These are phyloP conservation scores for Harpagifer antarcticus DNA, from an alignment of 2,797 vertebrate genomes.

Conservation along the genomic window DNA sequence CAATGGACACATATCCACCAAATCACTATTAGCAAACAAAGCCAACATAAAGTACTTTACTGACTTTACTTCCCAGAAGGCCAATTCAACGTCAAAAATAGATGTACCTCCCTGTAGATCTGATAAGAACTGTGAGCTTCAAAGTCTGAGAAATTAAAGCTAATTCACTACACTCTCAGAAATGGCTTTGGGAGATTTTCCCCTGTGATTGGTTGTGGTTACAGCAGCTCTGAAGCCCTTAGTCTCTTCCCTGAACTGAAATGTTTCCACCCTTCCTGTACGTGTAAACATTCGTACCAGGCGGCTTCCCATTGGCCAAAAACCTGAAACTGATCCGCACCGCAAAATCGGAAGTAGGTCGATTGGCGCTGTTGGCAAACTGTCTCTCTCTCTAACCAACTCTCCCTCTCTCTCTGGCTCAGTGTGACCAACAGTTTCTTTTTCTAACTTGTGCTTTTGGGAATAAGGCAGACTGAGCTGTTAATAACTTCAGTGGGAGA, in stretches of 20 bases:
- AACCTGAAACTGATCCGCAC: slow-evolving; percentile 60
- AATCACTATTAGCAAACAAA: background rate
- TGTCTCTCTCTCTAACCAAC: slow-evolving; percentile 16
- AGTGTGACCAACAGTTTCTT: slow-evolving; percentile 47
- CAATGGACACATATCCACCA: background rate
- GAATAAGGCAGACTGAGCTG: slow-evolving; percentile 47
- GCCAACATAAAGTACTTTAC: background rate
- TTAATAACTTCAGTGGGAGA: slow-evolving; percentile 60
- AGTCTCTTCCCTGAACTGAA: slow-evolving; percentile 44
- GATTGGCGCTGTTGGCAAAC: slow-evolving; percentile 59
- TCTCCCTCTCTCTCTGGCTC: slow-evolving; percentile 24
- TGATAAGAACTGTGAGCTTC: slow-evolving; percentile 46
- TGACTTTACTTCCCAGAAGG: slow-evolving; percentile 1
- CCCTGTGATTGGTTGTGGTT: slow-evolving; percentile 57
- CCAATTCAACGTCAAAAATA: slow-evolving; percentile 12
- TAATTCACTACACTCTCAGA: slow-evolving; percentile 27
- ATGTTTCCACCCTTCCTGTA: slow-evolving; percentile 54
- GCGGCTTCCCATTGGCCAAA: slow-evolving; percentile 50
- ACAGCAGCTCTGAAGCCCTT: slow-evolving; percentile 34
- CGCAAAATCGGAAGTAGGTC: slow-evolving; percentile 69
- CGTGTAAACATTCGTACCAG: slow-evolving; percentile 53
- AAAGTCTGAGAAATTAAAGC: slow-evolving; percentile 45
- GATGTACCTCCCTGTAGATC: slow-evolving; percentile 22
- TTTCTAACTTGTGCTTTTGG: slow-evolving; percentile 51
- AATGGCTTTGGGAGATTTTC: slow-evolving; percentile 53